Percentiles rank a stretch among this genome's conserved stretches.
These are phyloP conservation scores for Drosophila truncata DNA, from an alignment of 1,140 invertebrate genomes.

Conservation along the genomic window DNA sequence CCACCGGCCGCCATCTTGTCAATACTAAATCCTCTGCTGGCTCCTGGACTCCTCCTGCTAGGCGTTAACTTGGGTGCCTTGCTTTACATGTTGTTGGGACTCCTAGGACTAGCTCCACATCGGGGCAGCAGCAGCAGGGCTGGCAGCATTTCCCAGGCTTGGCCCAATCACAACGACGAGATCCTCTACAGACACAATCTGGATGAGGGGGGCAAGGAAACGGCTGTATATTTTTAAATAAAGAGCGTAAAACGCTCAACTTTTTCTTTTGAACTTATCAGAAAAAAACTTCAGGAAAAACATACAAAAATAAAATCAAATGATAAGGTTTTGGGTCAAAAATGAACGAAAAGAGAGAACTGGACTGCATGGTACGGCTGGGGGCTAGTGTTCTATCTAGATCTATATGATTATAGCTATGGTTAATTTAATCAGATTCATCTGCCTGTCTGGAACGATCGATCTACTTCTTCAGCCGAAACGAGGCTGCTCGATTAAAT, in stretches of 20 bases:
- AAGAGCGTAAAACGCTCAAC: slow-evolving; percentile 39
- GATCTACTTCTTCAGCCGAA: slow-evolving; percentile 70
- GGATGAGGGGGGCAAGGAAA: slow-evolving; percentile 62
- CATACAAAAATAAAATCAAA: slow-evolving; percentile 65
- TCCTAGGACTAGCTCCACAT: slow-evolving; percentile 56
- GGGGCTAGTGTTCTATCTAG: slow-evolving; percentile 29
- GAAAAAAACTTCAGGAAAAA: slow-evolving; percentile 41
- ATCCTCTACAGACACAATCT: slow-evolving; percentile 54
- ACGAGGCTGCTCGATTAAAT: slow-evolving; percentile 80
- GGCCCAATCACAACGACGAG: slow-evolving; percentile 15
- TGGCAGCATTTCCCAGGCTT: slow-evolving; percentile 2
- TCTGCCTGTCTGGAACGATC: background rate
- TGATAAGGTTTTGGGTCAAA: slow-evolving; percentile 13
- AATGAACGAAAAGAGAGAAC: slow-evolving; percentile 48
- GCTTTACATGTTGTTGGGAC: slow-evolving; percentile 58
- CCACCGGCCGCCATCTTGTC: slow-evolving; percentile 17
- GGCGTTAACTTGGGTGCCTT: slow-evolving; percentile 65
- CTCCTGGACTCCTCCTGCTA: slow-evolving; percentile 55
- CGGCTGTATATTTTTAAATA: slow-evolving; percentile 63
- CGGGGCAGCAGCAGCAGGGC: slow-evolving; percentile 5
- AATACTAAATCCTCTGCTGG: slow-evolving; percentile 37
- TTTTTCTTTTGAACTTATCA: slow-evolving; percentile 43
- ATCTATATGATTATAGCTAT: slow-evolving; percentile 27
- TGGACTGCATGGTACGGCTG: background rate
- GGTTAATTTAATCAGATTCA: slow-evolving; percentile 11